Evolutionary conservation across 2,797 vertebrate genomes (phyloP), one percentile per base, ranked within the genome.

Genomic region (Ataeniobius toweri): DNA sequence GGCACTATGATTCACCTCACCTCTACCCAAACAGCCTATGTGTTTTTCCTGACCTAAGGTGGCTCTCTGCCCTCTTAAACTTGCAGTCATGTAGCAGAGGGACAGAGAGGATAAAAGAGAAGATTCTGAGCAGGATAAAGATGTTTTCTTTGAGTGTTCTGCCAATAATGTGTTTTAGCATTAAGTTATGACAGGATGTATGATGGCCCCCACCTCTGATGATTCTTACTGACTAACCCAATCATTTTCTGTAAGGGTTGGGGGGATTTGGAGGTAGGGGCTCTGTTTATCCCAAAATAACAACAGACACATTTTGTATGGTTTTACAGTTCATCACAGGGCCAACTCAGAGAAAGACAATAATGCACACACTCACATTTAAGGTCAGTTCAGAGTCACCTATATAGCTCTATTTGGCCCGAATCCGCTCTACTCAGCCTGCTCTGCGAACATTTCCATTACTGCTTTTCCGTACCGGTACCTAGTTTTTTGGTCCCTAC

Each of bases 1-100:
- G 90, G 93, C 80, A 65, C 84, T 88, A 84, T 85, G 87, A 92
- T 91, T 92, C 76, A 79, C 77, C 74, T 86, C 78, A 87, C 74
- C 84, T 83, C 85, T 68, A 82, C 80, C 80, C 81, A 86, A 81
- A 76, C 76, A 81, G 71, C 76, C 75, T 24, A 77, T 74, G 74
- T 78, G 71, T 75, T 79, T 78, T 51, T 36, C 65, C 79, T 81
- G 81, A 87, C 75, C 77, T 46, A 0, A 56, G 56, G 56, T 41
- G 18, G 51, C 10, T 77, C 65, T 6, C 3, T 58, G 68, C 28
- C 44, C 48, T 28, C 20, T 73, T 44, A 51, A 70, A 71, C 69
- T 68, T 44, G 4, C 73, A 61, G 73, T 72, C 20, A 28, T 75
- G 36, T 72, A 68, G 76, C 22, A 71, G 48, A 72, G 28, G 73